A percentile compares a stretch with the other conserved stretches of the same genome.
These are phyloP conservation scores for Cephus pulcher DNA, from an alignment of 2,888 invertebrate species.

Conservation along the genomic window DNA sequence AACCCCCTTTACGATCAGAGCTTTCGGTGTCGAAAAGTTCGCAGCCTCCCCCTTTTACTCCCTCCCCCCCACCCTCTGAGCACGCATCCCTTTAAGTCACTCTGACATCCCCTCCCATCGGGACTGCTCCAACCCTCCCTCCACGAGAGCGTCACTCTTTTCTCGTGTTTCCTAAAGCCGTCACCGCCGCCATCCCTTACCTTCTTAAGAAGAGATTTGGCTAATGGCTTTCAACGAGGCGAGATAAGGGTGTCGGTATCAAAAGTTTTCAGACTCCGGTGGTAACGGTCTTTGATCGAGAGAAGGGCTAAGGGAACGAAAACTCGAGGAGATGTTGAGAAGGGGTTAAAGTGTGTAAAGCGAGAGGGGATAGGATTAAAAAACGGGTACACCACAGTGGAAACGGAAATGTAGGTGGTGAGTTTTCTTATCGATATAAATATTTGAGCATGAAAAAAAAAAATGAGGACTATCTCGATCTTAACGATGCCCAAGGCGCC, in stretches of 20 bases:
- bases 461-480: constrained; percentile 31
- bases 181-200: background rate
- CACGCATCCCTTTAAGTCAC: background rate
- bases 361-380: background rate
- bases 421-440: background rate
- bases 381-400: background rate
- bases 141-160: background rate
- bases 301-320: background rate
- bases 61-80: background rate
- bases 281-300: constrained; percentile 10
- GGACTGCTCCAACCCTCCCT: background rate
- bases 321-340: background rate
- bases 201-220: constrained; percentile 13
- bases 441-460: background rate
- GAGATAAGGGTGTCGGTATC: constrained; percentile 8
- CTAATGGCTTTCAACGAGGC: constrained; percentile 18
- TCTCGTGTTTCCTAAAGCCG: background rate
- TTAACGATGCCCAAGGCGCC: constrained; percentile 41
- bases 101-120: background rate
- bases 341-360: background rate
- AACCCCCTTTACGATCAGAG: background rate
- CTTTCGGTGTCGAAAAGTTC: background rate
- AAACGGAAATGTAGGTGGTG: background rate
- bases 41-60: background rate
- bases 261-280: constrained; percentile 6